Percentiles rank a stretch among this genome's conserved stretches.
These are phyloP conservation scores for Physocephala rufipes DNA, from an alignment of 2,888 invertebrate species.

Conservation along the genomic window DNA sequence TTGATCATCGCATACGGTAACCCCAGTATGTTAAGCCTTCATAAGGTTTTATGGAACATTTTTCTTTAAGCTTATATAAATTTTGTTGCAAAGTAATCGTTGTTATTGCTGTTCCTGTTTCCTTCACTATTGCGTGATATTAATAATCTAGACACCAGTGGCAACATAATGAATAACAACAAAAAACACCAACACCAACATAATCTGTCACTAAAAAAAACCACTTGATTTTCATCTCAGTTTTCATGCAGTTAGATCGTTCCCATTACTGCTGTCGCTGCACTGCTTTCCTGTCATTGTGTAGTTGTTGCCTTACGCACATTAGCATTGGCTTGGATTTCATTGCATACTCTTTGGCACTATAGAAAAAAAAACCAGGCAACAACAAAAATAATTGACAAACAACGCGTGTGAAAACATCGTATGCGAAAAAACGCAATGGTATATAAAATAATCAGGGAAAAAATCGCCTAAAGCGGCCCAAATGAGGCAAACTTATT, in stretches of 20 bases:
- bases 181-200: too few species aligned
- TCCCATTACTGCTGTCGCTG: not conserved
- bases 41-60: too few species aligned
- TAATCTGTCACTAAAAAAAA: too few species aligned
- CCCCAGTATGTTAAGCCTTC: too few species aligned
- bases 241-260: too few species aligned
- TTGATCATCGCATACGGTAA: too few species aligned
- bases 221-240: too few species aligned
- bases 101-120: not conserved
- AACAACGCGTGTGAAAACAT: too few species aligned
- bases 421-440: too few species aligned
- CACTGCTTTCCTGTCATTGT: not conserved
- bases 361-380: conserved; percentile 14
- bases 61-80: too few species aligned
- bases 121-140: not conserved
- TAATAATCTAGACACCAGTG: not conserved
- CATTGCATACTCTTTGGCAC: conserved; percentile 29
- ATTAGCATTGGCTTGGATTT: conserved; percentile 19
- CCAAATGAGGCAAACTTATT: conserved; percentile 13
- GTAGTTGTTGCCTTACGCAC: conserved; percentile 5
- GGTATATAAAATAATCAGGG: not conserved
- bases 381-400: not conserved
- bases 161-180: not conserved
- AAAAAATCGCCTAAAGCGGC: not conserved
- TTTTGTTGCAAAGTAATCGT: not conserved